A percentile compares a stretch with the other conserved stretches of the same genome.
These are phyloP conservation scores for Taphrorychus bicolor DNA, from an alignment of 2,888 invertebrate species.

Conservation along the genomic window DNA sequence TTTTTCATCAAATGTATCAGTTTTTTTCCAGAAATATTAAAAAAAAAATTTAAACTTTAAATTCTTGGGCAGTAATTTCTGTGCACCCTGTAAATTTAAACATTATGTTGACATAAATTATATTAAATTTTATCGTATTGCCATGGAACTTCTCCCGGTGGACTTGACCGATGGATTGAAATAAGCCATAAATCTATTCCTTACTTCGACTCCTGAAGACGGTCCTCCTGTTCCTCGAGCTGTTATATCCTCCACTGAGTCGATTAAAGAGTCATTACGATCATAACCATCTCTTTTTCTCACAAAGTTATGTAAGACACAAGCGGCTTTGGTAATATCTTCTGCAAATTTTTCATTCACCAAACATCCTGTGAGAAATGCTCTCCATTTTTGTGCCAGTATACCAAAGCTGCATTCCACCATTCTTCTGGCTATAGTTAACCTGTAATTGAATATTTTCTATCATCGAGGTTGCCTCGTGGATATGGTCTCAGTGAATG, in stretches of 20 bases:
- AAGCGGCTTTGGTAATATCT: not conserved
- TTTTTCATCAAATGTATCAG: too few relatives aligned
- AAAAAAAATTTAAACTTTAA: too few relatives aligned
- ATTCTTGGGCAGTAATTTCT: too few relatives aligned
- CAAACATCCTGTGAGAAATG: not conserved
- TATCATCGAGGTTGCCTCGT: not conserved
- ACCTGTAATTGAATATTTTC: not conserved
- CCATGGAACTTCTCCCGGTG: not conserved
- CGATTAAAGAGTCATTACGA: not conserved
- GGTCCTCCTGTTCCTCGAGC: not conserved
- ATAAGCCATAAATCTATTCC: not conserved
- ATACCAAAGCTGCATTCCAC: not conserved
- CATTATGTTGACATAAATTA: too few relatives aligned
- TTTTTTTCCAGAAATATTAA: too few relatives aligned
- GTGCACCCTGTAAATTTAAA: too few relatives aligned
- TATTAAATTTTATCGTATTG: not conserved
- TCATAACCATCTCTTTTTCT: conserved; percentile 4
- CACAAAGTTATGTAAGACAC: conserved; percentile 23
- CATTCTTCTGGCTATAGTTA: not conserved
- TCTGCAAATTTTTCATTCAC: not conserved
- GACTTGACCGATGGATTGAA: not conserved
- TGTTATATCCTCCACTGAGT: not conserved
- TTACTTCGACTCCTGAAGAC: not conserved
- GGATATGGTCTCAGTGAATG: not conserved
- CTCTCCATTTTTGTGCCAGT: not conserved